Percentiles rank a stretch among this genome's conserved stretches.
These are phyloP conservation scores for Sebastes trivittatus DNA, from an alignment of 2,797 vertebrate genomes.

Conservation along the genomic window DNA sequence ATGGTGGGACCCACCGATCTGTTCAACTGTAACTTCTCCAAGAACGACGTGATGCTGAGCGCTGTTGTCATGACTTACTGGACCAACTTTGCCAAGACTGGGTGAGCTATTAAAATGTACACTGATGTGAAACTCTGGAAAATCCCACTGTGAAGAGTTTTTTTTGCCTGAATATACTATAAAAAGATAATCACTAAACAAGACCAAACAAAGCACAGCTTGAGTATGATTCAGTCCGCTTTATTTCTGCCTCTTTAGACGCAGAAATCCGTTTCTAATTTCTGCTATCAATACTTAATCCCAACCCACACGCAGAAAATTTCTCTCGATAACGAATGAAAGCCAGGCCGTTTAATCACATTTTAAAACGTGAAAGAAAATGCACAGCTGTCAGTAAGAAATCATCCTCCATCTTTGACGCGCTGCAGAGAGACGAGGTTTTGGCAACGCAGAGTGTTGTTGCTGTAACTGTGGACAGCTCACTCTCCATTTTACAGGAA, in stretches of 20 bases:
- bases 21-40: conserved; percentile 98
- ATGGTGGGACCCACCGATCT: conserved; percentile 95
- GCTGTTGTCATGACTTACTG: conserved; percentile 99
- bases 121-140: conserved; percentile 24
- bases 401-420: conserved; percentile 13
- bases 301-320: conserved; percentile 9
- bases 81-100: conserved; percentile 99
- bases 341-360: conserved; percentile 29
- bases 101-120: conserved; percentile 81
- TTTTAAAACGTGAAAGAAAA: conserved; percentile 37
- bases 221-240: conserved; percentile 13
- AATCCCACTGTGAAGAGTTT: not conserved
- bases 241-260: conserved; percentile 13
- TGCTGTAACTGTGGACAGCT: conserved; percentile 44
- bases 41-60: conserved; percentile 97
- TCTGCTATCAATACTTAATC: conserved; percentile 40
- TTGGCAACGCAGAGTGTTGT: conserved; percentile 36
- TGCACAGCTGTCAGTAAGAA: conserved; percentile 18
- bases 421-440: conserved; percentile 19
- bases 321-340: not conserved
- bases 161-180: not conserved
- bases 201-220: conserved; percentile 17
- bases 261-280: conserved; percentile 22
- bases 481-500: conserved; percentile 52
- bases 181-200: not conserved